Evolutionary conservation across 2,113 vertebrate species (phyloP).

Genomic region (Eublepharis macularius): DNA sequence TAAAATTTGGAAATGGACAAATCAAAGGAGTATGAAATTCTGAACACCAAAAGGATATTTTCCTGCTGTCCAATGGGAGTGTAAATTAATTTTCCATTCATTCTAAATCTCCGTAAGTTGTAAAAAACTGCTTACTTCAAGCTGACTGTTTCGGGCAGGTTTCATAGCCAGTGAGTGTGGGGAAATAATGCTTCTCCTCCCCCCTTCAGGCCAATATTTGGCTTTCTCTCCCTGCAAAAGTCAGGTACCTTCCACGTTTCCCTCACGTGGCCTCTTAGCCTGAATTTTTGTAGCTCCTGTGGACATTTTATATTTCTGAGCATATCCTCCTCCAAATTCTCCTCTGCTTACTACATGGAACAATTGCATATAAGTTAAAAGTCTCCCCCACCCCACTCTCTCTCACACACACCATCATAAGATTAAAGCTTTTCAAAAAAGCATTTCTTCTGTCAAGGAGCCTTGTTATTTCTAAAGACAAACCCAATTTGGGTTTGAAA

Average conservation of each 20-base stretch:
- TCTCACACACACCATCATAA: too few relatives aligned
- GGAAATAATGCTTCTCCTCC: neutral
- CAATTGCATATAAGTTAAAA: too few relatives aligned
- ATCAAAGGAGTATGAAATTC: slow-evolving; percentile 9
- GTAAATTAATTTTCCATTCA: slow-evolving; percentile 58
- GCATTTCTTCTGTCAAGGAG: too few relatives aligned
- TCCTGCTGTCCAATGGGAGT: neutral
- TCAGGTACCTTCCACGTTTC: neutral
- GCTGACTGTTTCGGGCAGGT: neutral
- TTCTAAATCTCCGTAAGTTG: slow-evolving; percentile 36
- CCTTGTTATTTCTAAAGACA: neutral
- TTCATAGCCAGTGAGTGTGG: neutral
- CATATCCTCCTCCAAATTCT: neutral
- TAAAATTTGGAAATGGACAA: slow-evolving; percentile 72
- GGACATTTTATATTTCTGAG: neutral
- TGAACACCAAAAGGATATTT: slow-evolving; percentile 44
- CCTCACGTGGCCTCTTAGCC: neutral
- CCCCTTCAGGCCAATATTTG: neutral
- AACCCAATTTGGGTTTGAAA: too few relatives aligned
- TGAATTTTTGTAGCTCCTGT: neutral
- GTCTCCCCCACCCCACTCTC: too few relatives aligned
- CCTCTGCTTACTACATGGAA: neutral
- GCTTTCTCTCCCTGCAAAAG: neutral
- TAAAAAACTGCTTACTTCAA: neutral
- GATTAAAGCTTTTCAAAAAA: neutral